Conservation (phyloP, 2,113 vertebrate species). For the Bufo gargarizans region DNA sequence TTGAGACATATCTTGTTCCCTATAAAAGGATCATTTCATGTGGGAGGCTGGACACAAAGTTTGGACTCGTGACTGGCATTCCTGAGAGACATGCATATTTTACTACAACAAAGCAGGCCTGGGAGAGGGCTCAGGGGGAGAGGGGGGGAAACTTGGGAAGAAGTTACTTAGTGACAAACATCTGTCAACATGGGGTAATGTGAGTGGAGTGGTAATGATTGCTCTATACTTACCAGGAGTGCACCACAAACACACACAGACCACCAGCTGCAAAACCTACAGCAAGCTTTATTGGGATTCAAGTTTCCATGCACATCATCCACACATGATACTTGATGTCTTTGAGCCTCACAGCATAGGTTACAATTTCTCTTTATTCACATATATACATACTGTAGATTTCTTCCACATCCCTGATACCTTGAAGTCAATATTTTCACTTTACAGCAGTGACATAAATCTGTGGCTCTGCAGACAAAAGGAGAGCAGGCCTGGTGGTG, state of each 20-base stretch:
- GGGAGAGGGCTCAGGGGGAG: conserved; percentile 81
- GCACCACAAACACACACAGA: conserved; percentile 14
- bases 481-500: conserved; percentile 78
- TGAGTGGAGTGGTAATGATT: conserved; percentile 50
- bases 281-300: background rate
- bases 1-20: conserved; percentile 99
- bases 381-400: background rate
- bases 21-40: conserved; percentile 99
- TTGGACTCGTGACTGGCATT: conserved; percentile 99
- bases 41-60: conserved; percentile 99
- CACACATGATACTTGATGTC: too few relatives aligned
- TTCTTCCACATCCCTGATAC: conserved; percentile 29
- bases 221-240: conserved; percentile 5
- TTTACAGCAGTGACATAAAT: conserved; percentile 65
- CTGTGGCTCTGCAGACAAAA: conserved; percentile 79
- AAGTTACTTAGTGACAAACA: conserved; percentile 96
- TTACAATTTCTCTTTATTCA: background rate
- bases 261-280: background rate
- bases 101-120: conserved; percentile 98
- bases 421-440: conserved; percentile 60
- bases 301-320: background rate
- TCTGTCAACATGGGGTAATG: conserved; percentile 88
- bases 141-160: conserved; percentile 78
- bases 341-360: too few relatives aligned
- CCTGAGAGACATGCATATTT: conserved; percentile 99